Evolutionary conservation across 2,888 invertebrate genomes (phyloP).

Genomic region (Polymixis flavicincta): DNA sequence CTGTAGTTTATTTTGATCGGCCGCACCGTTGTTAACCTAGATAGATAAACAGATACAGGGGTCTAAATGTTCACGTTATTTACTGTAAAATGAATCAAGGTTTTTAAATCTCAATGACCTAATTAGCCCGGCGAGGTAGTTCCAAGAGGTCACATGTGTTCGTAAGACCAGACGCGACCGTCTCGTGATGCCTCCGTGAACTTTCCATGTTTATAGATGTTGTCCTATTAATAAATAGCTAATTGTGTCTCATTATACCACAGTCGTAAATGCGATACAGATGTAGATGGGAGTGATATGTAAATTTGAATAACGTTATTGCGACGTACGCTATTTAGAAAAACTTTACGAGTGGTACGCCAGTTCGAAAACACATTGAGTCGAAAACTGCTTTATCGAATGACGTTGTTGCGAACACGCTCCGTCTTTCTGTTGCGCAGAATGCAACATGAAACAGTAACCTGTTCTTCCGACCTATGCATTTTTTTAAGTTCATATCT

Average conservation of each 20-base stretch:
- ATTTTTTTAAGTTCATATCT: constrained; percentile 25
- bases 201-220: constrained; percentile 47
- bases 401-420: no score
- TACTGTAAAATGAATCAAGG: constrained; percentile 79
- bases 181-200: constrained; percentile 18
- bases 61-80: constrained; percentile 73
- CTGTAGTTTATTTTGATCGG: constrained; percentile 49
- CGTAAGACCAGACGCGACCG: constrained; percentile 4
- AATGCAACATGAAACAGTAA: neutral
- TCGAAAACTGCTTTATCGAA: no score
- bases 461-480: constrained; percentile 23
- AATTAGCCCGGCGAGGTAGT: constrained; percentile 68
- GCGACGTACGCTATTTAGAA: no score
- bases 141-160: constrained; percentile 40
- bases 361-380: no score
- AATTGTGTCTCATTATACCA: constrained; percentile 41
- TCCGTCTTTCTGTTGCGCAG: no score
- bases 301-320: no score
- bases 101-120: constrained; percentile 83
- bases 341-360: no score
- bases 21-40: constrained; percentile 78
- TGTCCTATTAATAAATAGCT: constrained; percentile 28
- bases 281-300: neutral
- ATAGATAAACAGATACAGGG: constrained; percentile 82
- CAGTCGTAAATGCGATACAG: neutral